Conservation (phyloP, 2,797 vertebrate genomes). For the Artibeus jamaicensis region DNA sequence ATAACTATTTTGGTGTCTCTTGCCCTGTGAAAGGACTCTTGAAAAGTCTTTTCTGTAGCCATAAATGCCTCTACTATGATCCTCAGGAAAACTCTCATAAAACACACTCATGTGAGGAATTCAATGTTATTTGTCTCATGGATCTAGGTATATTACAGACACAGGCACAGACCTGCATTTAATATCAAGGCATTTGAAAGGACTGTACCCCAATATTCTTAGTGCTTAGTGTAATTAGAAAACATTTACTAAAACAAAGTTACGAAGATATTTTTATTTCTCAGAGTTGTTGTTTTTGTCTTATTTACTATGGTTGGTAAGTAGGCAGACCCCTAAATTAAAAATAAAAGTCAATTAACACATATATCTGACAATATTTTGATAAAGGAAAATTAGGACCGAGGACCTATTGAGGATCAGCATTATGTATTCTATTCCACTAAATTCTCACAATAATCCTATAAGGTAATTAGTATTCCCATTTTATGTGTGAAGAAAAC, state of each 20-base stretch:
- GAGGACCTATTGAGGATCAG: neutral
- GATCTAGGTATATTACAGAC: neutral
- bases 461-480: neutral
- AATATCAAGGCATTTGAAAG: neutral
- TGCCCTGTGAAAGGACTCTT: constrained; percentile 26
- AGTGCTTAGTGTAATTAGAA: neutral
- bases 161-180: neutral
- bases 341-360: constrained; percentile 8
- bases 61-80: constrained; percentile 54
- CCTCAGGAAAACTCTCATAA: constrained; percentile 58
- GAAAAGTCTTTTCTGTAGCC: constrained; percentile 39
- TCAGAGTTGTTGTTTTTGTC: neutral
- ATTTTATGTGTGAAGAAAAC: constrained; percentile 8
- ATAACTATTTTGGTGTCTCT: constrained; percentile 37
- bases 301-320: neutral
- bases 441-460: neutral
- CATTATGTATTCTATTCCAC: neutral
- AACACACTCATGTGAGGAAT: constrained; percentile 54
- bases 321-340: neutral
- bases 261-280: constrained; percentile 24
- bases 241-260: neutral
- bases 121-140: constrained; percentile 52
- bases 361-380: neutral
- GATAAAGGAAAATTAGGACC: neutral
- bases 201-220: neutral